Evolutionary conservation across 1,140 invertebrate genomes (phyloP).

Genomic region (Venustaconcha ellipsiformis): DNA sequence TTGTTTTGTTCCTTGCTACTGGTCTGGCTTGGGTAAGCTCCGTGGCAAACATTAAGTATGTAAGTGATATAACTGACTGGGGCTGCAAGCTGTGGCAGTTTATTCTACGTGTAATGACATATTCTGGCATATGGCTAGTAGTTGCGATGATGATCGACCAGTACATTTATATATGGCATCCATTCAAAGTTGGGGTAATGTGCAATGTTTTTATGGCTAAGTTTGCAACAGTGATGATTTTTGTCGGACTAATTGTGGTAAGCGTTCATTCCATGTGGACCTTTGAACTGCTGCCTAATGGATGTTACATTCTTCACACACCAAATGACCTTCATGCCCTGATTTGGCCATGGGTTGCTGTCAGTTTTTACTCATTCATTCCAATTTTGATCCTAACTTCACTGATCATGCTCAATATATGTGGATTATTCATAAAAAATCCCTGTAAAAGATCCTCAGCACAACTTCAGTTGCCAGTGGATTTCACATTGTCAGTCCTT

Average conservation of each 20-base stretch:
- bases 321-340: conserved; percentile 52
- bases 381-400: conserved; percentile 53
- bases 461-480: conserved; percentile 32
- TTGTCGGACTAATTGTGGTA: conserved; percentile 57
- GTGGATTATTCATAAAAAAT: conserved; percentile 49
- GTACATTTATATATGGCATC: conserved; percentile 55
- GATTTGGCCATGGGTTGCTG: conserved; percentile 63
- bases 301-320: conserved; percentile 49
- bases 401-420: conserved; percentile 48
- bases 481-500: conserved; percentile 46
- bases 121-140: conserved; percentile 61
- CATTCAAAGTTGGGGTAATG: conserved; percentile 40
- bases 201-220: conserved; percentile 62
- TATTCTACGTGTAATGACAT: conserved; percentile 52
- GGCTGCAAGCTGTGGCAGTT: conserved; percentile 62
- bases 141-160: conserved; percentile 60
- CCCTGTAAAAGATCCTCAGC: conserved; percentile 35
- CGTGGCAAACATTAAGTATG: conserved; percentile 44
- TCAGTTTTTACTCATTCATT: conserved; percentile 57
- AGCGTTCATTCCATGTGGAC: conserved; percentile 66
- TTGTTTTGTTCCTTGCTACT: conserved; percentile 51
- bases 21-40: conserved; percentile 52
- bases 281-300: conserved; percentile 50
- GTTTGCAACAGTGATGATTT: conserved; percentile 48
- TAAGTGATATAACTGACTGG: conserved; percentile 44